Evolutionary conservation across 2,797 vertebrate genomes (phyloP).

Genomic region (Nyctibius grandis): DNA sequence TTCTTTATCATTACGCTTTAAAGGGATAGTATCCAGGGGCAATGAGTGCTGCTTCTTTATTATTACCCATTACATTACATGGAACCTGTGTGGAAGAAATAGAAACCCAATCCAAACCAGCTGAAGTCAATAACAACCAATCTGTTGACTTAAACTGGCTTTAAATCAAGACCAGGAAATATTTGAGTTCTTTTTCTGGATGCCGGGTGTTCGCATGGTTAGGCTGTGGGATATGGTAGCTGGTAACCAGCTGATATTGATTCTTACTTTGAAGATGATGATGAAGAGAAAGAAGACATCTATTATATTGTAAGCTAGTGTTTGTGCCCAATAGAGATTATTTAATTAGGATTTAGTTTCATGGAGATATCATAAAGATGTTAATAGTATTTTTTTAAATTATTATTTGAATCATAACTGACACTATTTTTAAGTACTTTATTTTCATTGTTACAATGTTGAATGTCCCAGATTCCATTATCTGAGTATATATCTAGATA

Average conservation of each 20-base stretch:
- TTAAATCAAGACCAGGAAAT: neutral
- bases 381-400: constrained; percentile 80
- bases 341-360: constrained; percentile 75
- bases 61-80: constrained; percentile 25
- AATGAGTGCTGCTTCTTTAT: constrained; percentile 59
- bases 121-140: neutral
- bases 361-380: constrained; percentile 76
- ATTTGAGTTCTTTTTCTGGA: constrained; percentile 58
- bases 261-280: constrained; percentile 60
- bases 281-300: constrained; percentile 59
- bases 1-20: constrained; percentile 57
- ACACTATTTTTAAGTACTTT: constrained; percentile 77
- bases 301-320: constrained; percentile 67
- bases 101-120: neutral
- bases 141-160: neutral
- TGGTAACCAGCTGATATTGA: constrained; percentile 80
- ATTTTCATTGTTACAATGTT: constrained; percentile 72
- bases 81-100: constrained; percentile 9
- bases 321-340: constrained; percentile 72
- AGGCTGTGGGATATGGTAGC: constrained; percentile 72
- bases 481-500: constrained; percentile 64
- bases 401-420: constrained; percentile 77
- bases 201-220: constrained; percentile 45
- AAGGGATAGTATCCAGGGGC: constrained; percentile 66
- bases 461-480: constrained; percentile 69